Evolutionary conservation across 2,797 vertebrate genomes (phyloP).

Genomic region (Leptoclinus maculatus): DNA sequence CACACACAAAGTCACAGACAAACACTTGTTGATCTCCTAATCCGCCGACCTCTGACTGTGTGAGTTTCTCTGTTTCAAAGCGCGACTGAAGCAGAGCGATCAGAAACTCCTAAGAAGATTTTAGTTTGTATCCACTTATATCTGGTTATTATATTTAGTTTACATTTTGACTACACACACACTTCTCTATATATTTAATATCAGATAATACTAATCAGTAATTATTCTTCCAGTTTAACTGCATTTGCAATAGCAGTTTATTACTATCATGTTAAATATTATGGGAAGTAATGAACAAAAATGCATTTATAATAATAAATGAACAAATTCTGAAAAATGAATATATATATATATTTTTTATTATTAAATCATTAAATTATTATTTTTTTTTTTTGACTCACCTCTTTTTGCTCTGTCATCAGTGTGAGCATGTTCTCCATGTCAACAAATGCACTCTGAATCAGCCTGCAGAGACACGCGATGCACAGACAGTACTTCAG

Average conservation of each 20-base stretch:
- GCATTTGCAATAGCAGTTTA: background rate
- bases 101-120: background rate
- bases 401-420: constrained; percentile 87
- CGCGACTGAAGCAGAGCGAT: constrained; percentile 3
- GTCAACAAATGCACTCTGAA: constrained; percentile 93
- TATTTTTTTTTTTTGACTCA: constrained; percentile 57
- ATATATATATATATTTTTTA: too few species aligned
- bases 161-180: background rate
- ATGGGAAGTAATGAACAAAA: background rate
- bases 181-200: background rate
- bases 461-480: constrained; percentile 82
- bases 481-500: background rate
- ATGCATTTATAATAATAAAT: too few species aligned
- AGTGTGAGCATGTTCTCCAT: constrained; percentile 96
- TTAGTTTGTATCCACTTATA: background rate
- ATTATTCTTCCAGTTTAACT: background rate
- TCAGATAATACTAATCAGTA: background rate
- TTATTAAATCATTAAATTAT: too few species aligned
- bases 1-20: constrained; percentile 53
- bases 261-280: background rate
- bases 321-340: too few species aligned
- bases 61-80: constrained; percentile 16
- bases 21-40: constrained; percentile 70
- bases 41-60: constrained; percentile 57
- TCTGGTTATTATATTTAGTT: background rate